Evolutionary conservation across 2,888 invertebrate species (phyloP).

Genomic region (Operophtera brumata): DNA sequence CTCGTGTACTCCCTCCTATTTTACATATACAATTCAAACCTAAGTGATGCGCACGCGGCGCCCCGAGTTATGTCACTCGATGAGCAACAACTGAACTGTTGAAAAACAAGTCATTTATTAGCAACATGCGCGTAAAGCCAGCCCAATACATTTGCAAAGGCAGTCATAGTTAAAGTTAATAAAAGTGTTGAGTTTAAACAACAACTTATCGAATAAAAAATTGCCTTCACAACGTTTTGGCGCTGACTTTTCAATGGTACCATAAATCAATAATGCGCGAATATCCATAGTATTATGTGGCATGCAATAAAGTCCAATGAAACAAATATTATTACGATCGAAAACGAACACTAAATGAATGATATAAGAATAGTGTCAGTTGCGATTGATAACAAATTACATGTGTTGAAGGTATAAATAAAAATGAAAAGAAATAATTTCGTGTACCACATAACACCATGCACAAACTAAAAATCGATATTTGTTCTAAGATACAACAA

Average conservation of each 20-base stretch:
- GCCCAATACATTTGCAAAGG: constrained; percentile 67
- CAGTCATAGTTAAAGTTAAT: constrained; percentile 32
- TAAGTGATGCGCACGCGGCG: constrained; percentile 79
- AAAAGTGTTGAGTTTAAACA: constrained; percentile 7
- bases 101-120: constrained; percentile 81
- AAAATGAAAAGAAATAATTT: constrained; percentile 43
- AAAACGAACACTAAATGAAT: constrained; percentile 36
- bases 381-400: constrained; percentile 36
- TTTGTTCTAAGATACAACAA: constrained; percentile 44
- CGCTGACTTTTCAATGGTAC: constrained; percentile 69
- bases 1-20: constrained; percentile 75
- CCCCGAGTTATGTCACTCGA: constrained; percentile 79
- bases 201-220: constrained; percentile 5
- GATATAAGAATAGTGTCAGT: constrained; percentile 32
- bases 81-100: constrained; percentile 80
- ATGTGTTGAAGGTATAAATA: constrained; percentile 27
- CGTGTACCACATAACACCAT: constrained; percentile 78
- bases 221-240: constrained; percentile 71
- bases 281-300: constrained; percentile 78
- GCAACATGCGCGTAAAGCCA: constrained; percentile 78
- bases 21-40: constrained; percentile 80
- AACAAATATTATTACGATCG: constrained; percentile 36
- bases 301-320: constrained; percentile 57
- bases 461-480: constrained; percentile 46
- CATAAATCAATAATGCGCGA: constrained; percentile 63